Conservation (phyloP, 2,113 vertebrate genomes). For the Scolopax mira region DNA sequence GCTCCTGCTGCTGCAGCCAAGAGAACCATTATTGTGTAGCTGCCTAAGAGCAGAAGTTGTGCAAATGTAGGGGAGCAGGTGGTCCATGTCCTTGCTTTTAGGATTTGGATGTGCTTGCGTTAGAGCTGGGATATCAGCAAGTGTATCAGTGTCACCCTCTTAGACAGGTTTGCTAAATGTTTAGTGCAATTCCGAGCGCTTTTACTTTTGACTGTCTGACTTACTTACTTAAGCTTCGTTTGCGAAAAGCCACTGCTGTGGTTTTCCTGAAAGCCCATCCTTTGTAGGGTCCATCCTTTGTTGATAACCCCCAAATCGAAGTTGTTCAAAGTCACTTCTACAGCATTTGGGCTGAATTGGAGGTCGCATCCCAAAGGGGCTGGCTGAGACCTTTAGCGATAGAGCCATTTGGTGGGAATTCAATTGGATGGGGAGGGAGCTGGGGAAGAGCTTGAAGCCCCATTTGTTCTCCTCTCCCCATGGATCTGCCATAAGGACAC, state of each 20-base stretch:
- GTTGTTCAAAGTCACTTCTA: background rate
- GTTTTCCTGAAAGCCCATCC: background rate
- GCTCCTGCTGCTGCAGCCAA: background rate
- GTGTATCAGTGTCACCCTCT: background rate
- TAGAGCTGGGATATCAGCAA: background rate
- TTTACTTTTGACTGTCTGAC: background rate
- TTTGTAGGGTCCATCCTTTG: background rate
- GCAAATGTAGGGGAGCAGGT: background rate
- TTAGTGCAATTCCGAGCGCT: background rate
- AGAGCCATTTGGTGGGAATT: background rate
- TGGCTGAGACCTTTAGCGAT: accelerated
- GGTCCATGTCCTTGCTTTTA: background rate
- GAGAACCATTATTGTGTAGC: background rate
- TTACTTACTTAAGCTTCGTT: background rate
- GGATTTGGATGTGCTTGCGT: background rate
- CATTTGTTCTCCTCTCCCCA: background rate
- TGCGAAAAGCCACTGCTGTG: background rate
- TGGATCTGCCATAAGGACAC: accelerated
- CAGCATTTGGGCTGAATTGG: background rate
- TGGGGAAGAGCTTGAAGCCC: background rate
- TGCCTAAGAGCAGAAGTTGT: background rate
- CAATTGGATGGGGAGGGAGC: background rate
- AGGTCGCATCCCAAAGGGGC: background rate
- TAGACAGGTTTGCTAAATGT: background rate
- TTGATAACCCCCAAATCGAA: background rate